Evolutionary conservation across 1,140 invertebrate genomes (phyloP).

Genomic region (Phocides pigmalion): DNA sequence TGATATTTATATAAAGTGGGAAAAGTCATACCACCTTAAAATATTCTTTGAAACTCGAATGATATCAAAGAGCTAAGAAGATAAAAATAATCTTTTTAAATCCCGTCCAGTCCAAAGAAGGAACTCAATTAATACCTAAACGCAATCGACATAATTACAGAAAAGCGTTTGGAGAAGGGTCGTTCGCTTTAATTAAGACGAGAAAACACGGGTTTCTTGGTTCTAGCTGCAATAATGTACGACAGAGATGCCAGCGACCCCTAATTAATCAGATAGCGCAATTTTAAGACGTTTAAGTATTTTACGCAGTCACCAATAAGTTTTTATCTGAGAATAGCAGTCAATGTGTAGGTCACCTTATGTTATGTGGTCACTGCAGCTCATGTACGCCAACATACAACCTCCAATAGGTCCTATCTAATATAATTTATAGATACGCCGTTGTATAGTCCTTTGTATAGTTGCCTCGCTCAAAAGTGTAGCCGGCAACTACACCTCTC

Average conservation of each 20-base stretch:
- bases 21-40: too few species aligned
- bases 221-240: slow-evolving; percentile 43
- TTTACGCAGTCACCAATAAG: too few species aligned
- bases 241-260: slow-evolving; percentile 37
- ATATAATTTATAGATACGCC: too few species aligned
- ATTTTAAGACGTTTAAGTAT: slow-evolving; percentile 31
- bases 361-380: too few species aligned
- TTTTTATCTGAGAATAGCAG: too few species aligned
- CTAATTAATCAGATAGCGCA: slow-evolving; percentile 41
- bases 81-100: background rate
- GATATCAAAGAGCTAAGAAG: background rate
- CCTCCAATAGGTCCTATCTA: too few species aligned
- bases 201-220: slow-evolving; percentile 48
- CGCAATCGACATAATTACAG: slow-evolving; percentile 51
- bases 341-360: too few species aligned
- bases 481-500: too few species aligned
- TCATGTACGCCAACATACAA: too few species aligned
- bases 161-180: slow-evolving; percentile 39
- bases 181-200: slow-evolving; percentile 58
- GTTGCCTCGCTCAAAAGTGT: too few species aligned
- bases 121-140: slow-evolving; percentile 12
- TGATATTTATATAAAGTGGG: too few species aligned
- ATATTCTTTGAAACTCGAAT: background rate
- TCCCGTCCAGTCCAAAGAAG: background rate
- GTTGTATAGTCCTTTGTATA: too few species aligned